phyloP scores from a whole-genome alignment of 2,113 vertebrate species.

The Cyanoramphus novaezelandiae region DNA sequence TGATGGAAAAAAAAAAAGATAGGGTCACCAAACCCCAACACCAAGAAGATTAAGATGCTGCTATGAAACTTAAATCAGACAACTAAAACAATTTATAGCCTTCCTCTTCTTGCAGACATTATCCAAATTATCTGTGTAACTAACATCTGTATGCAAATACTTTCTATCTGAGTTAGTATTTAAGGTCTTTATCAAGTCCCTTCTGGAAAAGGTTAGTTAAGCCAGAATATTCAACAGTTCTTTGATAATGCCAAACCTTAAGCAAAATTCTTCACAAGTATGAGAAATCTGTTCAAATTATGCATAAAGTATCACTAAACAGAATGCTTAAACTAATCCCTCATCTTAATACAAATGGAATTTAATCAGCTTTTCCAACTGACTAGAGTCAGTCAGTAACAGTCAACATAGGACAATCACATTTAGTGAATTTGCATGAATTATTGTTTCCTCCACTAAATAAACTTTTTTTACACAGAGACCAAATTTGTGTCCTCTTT shows the following conservation, averaged over 20 bases:
- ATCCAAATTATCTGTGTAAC: not conserved
- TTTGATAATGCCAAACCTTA: not conserved
- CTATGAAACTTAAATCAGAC: not conserved
- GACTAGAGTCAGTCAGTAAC: not conserved
- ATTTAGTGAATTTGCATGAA: not conserved
- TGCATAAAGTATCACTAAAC: not conserved
- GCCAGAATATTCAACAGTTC: not conserved
- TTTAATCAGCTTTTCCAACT: not conserved
- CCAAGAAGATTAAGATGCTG: not conserved
- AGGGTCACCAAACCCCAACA: not conserved
- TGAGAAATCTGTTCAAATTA: not conserved
- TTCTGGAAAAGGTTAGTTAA: not conserved
- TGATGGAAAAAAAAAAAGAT: not conserved
- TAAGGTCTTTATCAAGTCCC: not conserved
- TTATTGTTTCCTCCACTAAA: not conserved
- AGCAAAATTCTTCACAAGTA: not conserved
- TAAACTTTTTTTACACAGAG: not conserved
- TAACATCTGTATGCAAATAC: not conserved
- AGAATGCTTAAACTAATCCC: not conserved
- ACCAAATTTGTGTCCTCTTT: not conserved
- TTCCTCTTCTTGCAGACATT: not conserved
- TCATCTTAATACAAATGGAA: not conserved
- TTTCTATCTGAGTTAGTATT: not conserved
- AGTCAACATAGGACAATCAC: not conserved
- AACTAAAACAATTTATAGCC: not conserved